Base-by-base conservation (phyloP, 2,797 vertebrate species). In the Alosa sapidissima region DNA sequence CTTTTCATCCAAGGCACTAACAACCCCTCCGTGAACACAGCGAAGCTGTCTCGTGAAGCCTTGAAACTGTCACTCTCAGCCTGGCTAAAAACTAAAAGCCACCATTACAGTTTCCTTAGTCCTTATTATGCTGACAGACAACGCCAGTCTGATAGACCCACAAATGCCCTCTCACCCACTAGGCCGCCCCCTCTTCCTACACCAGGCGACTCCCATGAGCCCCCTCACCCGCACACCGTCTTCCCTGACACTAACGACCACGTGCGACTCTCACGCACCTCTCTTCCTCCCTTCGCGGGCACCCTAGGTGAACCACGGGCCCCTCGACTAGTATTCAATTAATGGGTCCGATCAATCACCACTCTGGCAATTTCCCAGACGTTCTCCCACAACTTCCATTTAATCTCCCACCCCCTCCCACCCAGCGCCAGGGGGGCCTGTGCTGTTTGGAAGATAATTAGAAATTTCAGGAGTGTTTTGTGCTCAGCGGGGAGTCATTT, bases 401-500 rank as follows among this genome's bases (percentile, higher is more conserved):
- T 85, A 86, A 87, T 88, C 81, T 81, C 16, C 7, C 83, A 36
- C 41, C 41, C 41, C 41, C 41, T 3, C 1, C 41, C 41, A 41
- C 83, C 45, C 48, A 85, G 72, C 83, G 83, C 85, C 87, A 68
- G 81, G 84, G 89, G 83, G 86, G 84, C 72, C 52, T 81, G 45
- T 86, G 86, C 83, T 87, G 88, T 89, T 89, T 85, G 51, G 86
- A 86, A 87, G 89, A 91, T 92, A 90, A 93, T 93, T 91, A 92
- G 89, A 90, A 86, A 92, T 90, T 92, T 89, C 88, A 88, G 72
- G 87, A 90, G 89, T 92, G 90, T 91, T 92, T 91, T 92, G 87
- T 84, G 68, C 91, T 90, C 91, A 45, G 86, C 47, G 33, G 91
- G 91, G 88, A 88, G 87, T 91, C 88, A 89, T 91, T 93, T 91